A percentile compares a stretch with the other conserved stretches of the same genome.
Conservation (phyloP, 2,888 invertebrate species). For the Dasypogon diadema region DNA sequence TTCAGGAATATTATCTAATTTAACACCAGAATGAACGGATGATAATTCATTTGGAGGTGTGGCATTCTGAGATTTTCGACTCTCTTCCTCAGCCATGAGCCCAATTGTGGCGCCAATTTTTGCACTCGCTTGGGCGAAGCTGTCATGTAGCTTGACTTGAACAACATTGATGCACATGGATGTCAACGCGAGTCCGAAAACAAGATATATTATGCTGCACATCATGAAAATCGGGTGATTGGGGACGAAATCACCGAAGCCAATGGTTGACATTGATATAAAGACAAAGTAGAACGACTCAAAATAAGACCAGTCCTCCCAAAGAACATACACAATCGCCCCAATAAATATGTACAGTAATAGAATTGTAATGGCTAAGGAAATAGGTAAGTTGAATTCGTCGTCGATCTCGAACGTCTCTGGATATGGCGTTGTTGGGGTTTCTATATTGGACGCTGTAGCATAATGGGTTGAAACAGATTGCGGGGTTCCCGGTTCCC, state of each 20-base stretch:
- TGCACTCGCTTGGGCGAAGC: slow-evolving; percentile 85
- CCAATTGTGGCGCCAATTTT: slow-evolving; percentile 89
- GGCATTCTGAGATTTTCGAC: slow-evolving; percentile 52
- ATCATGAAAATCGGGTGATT: slow-evolving; percentile 90
- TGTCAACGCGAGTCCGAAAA: slow-evolving; percentile 94
- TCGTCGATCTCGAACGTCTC: slow-evolving; percentile 86
- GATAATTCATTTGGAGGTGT: slow-evolving; percentile 64
- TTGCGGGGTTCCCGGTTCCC: slow-evolving; percentile 63
- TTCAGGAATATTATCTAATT: slow-evolving; percentile 21
- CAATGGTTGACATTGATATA: slow-evolving; percentile 96
- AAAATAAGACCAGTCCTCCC: slow-evolving; percentile 91
- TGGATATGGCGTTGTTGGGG: slow-evolving; percentile 82
- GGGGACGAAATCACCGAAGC: slow-evolving; percentile 94
- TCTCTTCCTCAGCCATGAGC: slow-evolving; percentile 64
- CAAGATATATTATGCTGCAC: slow-evolving; percentile 90
- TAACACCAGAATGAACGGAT: slow-evolving; percentile 61
- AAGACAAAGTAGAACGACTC: slow-evolving; percentile 97
- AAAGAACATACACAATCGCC: slow-evolving; percentile 80
- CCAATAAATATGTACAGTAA: slow-evolving; percentile 89
- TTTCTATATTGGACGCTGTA: slow-evolving; percentile 69
- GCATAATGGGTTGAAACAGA: slow-evolving; percentile 57
- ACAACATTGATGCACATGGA: slow-evolving; percentile 98
- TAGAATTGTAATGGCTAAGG: slow-evolving; percentile 86
- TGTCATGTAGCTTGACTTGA: slow-evolving; percentile 83
- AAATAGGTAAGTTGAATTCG: slow-evolving; percentile 94